Conservation (phyloP, 2,113 vertebrate species). For the Zosterops hypoxanthus region DNA sequence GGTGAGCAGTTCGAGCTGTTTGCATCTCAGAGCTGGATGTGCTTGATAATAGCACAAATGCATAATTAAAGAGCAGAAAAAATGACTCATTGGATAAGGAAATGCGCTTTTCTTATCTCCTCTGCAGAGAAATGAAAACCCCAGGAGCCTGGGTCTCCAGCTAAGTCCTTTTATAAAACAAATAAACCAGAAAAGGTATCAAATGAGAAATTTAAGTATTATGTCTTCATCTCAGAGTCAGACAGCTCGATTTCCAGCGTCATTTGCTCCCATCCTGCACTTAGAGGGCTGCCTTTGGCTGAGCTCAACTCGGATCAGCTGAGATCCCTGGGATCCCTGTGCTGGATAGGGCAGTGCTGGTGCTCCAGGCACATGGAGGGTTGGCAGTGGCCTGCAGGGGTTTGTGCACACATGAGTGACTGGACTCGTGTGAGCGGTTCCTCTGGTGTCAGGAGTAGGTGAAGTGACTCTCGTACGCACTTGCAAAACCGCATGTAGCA, state of each 20-base stretch:
- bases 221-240: background rate
- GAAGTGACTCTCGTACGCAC: background rate
- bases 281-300: background rate
- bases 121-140: slow-evolving; percentile 52
- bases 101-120: slow-evolving; percentile 52
- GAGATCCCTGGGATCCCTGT: background rate
- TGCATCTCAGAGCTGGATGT: slow-evolving; percentile 1
- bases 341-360: background rate
- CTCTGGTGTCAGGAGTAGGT: background rate
- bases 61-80: slow-evolving; percentile 63
- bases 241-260: background rate
- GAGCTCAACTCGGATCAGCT: background rate
- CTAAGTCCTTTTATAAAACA: slow-evolving; percentile 62
- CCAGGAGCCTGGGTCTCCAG: background rate
- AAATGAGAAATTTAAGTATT: slow-evolving; percentile 34
- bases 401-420: background rate
- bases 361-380: fast-evolving
- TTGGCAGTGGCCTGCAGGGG: fast-evolving
- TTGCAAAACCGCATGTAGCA: background rate
- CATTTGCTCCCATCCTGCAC: background rate
- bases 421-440: background rate
- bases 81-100: slow-evolving; percentile 56
- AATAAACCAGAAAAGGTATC: slow-evolving; percentile 49
- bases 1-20: slow-evolving; percentile 7
- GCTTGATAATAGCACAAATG: slow-evolving; percentile 42